Evolutionary conservation across 2,888 invertebrate genomes (phyloP).

Genomic region (Eupsilia transversa): DNA sequence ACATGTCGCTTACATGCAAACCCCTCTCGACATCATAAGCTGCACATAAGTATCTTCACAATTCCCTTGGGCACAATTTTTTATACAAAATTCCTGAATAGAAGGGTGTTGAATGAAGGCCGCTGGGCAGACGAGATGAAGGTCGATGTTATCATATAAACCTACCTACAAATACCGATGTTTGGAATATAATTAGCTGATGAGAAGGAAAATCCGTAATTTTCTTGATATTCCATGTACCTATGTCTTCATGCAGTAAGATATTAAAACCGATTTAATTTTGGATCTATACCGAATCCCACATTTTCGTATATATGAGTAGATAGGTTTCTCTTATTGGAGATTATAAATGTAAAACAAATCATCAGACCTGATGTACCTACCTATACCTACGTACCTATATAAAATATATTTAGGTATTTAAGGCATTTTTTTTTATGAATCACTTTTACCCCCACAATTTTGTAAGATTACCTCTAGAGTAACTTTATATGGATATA

Average conservation of each 20-base stretch:
- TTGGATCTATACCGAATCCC: background rate
- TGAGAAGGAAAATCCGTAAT: background rate
- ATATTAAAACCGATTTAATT: background rate
- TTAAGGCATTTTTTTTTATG: background rate
- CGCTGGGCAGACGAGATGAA: conserved; percentile 14
- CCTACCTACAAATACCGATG: background rate
- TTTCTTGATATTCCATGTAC: background rate
- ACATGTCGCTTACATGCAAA: conserved; percentile 39
- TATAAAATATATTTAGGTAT: background rate
- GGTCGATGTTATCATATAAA: conserved; percentile 14
- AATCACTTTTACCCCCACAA: background rate
- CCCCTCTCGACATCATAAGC: conserved; percentile 53
- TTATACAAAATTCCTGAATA: conserved; percentile 57
- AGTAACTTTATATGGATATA: background rate
- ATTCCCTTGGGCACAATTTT: conserved; percentile 56
- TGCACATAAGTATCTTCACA: conserved; percentile 59
- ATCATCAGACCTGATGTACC: background rate
- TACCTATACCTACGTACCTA: background rate
- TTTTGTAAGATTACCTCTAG: background rate
- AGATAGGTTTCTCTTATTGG: background rate
- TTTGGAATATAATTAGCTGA: background rate
- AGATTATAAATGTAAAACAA: background rate
- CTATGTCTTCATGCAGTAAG: background rate
- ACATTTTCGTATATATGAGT: background rate
- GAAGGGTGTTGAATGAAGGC: conserved; percentile 34